Percentiles rank a stretch among this genome's conserved stretches.
These are phyloP conservation scores for Zoroaster sp. DNA, from an alignment of 53 echinoderm and acorn worm genomes.

Conservation along the genomic window DNA sequence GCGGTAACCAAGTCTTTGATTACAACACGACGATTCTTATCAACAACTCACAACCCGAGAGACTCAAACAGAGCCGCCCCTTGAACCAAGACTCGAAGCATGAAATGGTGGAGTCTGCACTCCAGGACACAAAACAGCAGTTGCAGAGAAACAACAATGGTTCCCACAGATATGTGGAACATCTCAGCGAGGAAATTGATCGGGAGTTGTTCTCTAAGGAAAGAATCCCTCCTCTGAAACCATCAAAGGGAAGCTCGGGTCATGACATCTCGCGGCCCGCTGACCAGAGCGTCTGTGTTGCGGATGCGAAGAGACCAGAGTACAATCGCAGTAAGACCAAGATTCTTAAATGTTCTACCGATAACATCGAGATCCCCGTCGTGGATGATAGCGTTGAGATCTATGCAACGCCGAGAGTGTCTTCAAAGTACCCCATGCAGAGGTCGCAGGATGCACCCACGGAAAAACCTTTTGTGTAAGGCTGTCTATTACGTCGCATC, in stretches of 20 bases:
- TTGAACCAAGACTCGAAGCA: not conserved
- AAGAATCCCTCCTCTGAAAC: not conserved
- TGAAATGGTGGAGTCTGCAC: not conserved
- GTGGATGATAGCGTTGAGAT: conserved; percentile 87
- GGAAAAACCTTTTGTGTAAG: not conserved
- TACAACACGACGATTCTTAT: conserved; percentile 71
- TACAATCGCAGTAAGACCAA: conserved; percentile 75
- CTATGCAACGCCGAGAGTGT: conserved; percentile 63
- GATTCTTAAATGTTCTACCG: conserved; percentile 80
- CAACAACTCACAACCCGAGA: not conserved
- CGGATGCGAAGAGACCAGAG: not conserved
- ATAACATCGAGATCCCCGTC: conserved; percentile 69
- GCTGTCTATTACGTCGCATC: too few relatives aligned
- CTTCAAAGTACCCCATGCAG: conserved; percentile 23
- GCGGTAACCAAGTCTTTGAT: conserved; percentile 97
- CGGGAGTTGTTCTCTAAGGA: conserved; percentile 42
- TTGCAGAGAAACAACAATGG: conserved; percentile 13
- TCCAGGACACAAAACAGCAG: not conserved
- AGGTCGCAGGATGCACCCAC: not conserved
- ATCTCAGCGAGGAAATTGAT: conserved; percentile 41
- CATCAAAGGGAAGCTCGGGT: not conserved
- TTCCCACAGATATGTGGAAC: not conserved
- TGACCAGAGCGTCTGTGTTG: not conserved
- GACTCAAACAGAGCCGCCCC: not conserved
- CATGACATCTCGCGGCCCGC: not conserved